Base-by-base conservation (phyloP, 2,888 invertebrate species). In the Eupithecia insigniata region DNA sequence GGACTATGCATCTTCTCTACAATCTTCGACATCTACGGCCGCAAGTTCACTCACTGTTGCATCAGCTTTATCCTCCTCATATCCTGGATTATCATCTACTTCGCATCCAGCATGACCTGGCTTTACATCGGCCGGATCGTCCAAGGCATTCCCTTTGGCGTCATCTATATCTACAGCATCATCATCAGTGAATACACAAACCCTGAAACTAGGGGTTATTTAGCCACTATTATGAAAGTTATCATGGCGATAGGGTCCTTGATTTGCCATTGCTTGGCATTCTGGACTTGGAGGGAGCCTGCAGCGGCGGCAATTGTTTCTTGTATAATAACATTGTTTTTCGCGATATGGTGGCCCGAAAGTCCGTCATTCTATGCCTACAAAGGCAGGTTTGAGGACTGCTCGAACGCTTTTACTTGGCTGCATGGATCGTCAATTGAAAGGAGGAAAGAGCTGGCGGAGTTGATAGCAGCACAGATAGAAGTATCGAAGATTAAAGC, bases 321-420 rank as follows among this genome's bases (percentile, higher is more conserved):
- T 30, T 79, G 83, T 16, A 32, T 77, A 2, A 0, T 80, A 0
- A 69, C 82, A 0, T 67, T 83, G 1, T 22, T 85, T 0, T 10
- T 85, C 22, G 82, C 85, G 0, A 69, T 79, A 0, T 80, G 83
- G n/a, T 89, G 87, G 84, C 83, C 83, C 0, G 89, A 89, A 69
- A 89, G 88, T 46, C 89, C 88, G 1, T 80, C 84, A 0, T 84
- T 76, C 70, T 78, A 85, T 16, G 89, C 87, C 0, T 74, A 85
- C 73, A 86, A 81, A 72, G 87, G 87, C 4, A 80, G 79, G 34
- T 86, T 81, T 72, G 77, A 77, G 3, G 86, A 87, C 18, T 87
- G 86, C 67, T 76, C 82, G 30, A 76, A 79, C 62, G 79, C 87
- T 0, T 85, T 83, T 67, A 67, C 69, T 6, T 89, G 84, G 83